phyloP scores from a whole-genome alignment of 2,888 invertebrate species.

The Calephelis perditalis region DNA sequence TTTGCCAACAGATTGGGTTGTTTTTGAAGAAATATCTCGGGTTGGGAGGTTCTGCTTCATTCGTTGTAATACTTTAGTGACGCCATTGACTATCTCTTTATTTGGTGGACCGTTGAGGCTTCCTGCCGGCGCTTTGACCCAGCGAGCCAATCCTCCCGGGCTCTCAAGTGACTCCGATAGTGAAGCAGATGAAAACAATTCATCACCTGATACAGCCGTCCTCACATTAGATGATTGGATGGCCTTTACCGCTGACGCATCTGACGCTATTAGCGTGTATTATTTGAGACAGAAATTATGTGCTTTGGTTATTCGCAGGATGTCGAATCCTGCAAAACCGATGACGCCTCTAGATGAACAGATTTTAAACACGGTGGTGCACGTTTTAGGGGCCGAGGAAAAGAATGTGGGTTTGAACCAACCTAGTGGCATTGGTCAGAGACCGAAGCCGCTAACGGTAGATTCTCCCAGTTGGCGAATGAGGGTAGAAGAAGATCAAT shows the following conservation, averaged over 20 bases:
- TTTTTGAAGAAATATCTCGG: conserved; percentile 91
- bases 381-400: conserved; percentile 85
- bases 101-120: conserved; percentile 85
- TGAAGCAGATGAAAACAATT: conserved; percentile 57
- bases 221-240: conserved; percentile 87
- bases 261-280: conserved; percentile 81
- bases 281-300: conserved; percentile 86
- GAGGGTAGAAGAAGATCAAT: conserved; percentile 47
- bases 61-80: conserved; percentile 88
- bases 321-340: conserved; percentile 77
- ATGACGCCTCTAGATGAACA: conserved; percentile 81
- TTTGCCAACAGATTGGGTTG: conserved; percentile 89
- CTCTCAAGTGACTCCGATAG: conserved; percentile 68
- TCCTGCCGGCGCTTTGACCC: conserved; percentile 64
- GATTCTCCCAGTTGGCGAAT: conserved; percentile 72
- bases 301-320: conserved; percentile 80
- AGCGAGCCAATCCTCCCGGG: conserved; percentile 64
- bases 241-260: conserved; percentile 82
- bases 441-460: conserved; percentile 82
- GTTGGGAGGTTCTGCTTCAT: conserved; percentile 83
- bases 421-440: conserved; percentile 86
- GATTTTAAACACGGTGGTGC: conserved; percentile 81
- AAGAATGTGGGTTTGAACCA: conserved; percentile 82
- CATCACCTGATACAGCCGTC: conserved; percentile 54
- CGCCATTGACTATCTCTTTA: conserved; percentile 88